Base-by-base conservation (phyloP, 2,888 invertebrate species). In the Hemaris fuciformis region DNA sequence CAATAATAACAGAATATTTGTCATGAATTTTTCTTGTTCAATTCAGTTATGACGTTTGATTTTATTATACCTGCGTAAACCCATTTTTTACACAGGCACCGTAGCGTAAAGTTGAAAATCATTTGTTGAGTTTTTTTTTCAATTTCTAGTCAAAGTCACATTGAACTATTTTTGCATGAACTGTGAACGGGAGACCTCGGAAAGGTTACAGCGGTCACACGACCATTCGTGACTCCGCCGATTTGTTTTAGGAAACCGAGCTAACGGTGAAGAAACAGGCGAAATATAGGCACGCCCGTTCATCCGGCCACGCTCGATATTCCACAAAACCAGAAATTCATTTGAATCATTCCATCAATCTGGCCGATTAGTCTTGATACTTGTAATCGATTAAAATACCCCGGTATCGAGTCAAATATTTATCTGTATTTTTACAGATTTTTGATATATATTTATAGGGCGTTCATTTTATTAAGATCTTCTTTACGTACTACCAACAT, bases 171-270 rank as follows among this genome's bases (percentile, higher is more conserved):
- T 72, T 60, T 57, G 57, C 41, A 43, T 65, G 48, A 31, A 62
- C 60, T 60, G 64, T 63, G 66, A 65, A 73, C 64, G 65, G 70
- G 65, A 62, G 66, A 64, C 65, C 63, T 64, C 48, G 27, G 15
- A 75, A 78, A 83, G 82, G 83, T 83, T 79, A 77, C 48, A 60
- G 45, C 69, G 66, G 72, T 82, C 81, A 66, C 79, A 82, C 78
- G 77, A 61, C 66, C 64, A 70, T 74, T 79, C 82, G 81, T 84
- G 84, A 79, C 76, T 73, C 62, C 57, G 62, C 56, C 73, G 72
- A 75, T 80, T 80, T 81, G 74, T 77, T 73, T 77, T 75, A 70
- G 71, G 61, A 70, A 75, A 77, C 72, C 13, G 13, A 46, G 23
- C 10, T 64, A 72, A 70, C 72, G 67, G 74, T 69, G 74, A 66